These are phyloP conservation scores for Euthynnus affinis DNA, from an alignment of 2,797 vertebrate genomes.

Conservation along the genomic window DNA sequence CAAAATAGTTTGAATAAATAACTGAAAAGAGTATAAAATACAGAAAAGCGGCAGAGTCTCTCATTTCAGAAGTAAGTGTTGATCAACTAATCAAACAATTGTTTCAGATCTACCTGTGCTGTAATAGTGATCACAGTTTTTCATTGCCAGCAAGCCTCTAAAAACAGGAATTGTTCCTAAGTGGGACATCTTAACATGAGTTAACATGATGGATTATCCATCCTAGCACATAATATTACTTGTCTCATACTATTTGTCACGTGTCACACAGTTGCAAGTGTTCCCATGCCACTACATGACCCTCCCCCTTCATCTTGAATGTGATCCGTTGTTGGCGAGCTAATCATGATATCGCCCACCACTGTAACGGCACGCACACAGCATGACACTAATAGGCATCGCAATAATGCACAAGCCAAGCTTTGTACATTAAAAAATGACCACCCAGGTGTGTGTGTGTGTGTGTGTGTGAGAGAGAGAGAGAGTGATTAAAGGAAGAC, in stretches of 20 bases:
- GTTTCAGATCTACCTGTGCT: no score
- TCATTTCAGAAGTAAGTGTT: no score
- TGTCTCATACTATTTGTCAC: neutral
- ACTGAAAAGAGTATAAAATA: no score
- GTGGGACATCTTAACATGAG: conserved; percentile 4
- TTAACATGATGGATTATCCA: neutral
- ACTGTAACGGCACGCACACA: conserved; percentile 13
- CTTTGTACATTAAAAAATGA: conserved; percentile 49
- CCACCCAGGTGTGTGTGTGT: conserved; percentile 58
- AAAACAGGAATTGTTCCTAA: conserved; percentile 7
- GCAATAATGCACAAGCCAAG: conserved; percentile 32
- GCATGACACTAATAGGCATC: conserved; percentile 34
- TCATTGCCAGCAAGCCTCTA: neutral
- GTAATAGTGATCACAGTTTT: neutral
- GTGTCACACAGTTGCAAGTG: neutral
- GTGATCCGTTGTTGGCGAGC: conserved; percentile 5
- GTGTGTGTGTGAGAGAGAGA: conserved; percentile 11
- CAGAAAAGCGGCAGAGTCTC: no score
- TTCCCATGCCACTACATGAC: neutral
- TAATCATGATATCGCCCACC: conserved; percentile 8
- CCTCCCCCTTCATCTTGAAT: neutral
- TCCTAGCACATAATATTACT: neutral
- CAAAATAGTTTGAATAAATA: no score
- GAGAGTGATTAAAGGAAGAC: conserved; percentile 63
- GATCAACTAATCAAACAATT: no score